Conservation (phyloP, 92 coral and sea anemone species). For the Zoanthus gigantus region DNA sequence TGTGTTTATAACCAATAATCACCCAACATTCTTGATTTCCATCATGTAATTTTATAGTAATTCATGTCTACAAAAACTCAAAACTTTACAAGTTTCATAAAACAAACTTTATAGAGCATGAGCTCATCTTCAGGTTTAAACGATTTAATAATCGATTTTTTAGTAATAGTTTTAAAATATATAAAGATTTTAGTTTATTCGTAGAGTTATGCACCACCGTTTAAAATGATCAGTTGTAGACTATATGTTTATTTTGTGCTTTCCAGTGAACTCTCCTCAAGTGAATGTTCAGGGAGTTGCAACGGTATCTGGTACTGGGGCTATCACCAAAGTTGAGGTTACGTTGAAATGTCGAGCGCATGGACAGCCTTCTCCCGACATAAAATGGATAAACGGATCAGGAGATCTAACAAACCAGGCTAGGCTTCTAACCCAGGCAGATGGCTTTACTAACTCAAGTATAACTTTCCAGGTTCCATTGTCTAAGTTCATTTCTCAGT, state of each 20-base stretch:
- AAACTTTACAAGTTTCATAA: too few relatives aligned
- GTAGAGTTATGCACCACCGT: neutral
- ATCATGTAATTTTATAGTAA: too few relatives aligned
- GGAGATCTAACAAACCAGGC: neutral
- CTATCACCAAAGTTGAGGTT: neutral
- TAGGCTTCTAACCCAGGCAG: neutral
- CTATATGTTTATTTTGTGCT: neutral
- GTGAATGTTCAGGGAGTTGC: neutral
- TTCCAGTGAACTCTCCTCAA: conserved; percentile 2
- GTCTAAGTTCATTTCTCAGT: neutral
- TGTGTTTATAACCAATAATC: too few relatives aligned
- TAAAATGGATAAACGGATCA: neutral
- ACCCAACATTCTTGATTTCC: too few relatives aligned
- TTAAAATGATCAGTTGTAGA: neutral
- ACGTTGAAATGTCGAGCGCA: neutral
- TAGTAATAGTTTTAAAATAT: too few relatives aligned
- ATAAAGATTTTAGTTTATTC: too few relatives aligned
- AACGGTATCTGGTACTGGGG: neutral
- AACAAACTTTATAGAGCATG: too few relatives aligned
- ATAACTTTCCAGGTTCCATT: neutral
- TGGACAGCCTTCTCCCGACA: conserved; percentile 17
- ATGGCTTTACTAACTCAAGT: neutral
- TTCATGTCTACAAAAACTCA: too few relatives aligned
- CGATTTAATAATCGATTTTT: too few relatives aligned
- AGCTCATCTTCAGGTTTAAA: too few relatives aligned